Conservation (phyloP, 2,113 vertebrate genomes). For the Circaetus gallicus region DNA sequence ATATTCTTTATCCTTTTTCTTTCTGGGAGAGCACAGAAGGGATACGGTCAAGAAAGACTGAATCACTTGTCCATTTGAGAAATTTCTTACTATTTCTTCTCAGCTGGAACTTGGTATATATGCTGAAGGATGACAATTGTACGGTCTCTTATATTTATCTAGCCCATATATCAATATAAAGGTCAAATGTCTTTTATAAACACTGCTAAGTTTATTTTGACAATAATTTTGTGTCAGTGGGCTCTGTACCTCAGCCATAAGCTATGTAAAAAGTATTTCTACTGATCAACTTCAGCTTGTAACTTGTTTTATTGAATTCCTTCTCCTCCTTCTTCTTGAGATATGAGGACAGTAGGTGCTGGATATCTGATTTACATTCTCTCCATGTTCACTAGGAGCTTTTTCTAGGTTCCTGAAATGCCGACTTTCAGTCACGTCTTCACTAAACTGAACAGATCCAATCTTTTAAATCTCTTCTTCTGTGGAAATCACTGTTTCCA, state of each 20-base stretch:
- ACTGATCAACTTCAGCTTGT: background rate
- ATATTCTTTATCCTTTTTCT: background rate
- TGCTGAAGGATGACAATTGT: background rate
- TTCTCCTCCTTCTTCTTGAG: background rate
- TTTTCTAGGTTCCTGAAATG: background rate
- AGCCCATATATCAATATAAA: background rate
- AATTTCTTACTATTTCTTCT: background rate
- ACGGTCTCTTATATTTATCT: background rate
- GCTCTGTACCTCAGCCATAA: background rate
- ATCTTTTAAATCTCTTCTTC: background rate
- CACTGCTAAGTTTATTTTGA: background rate
- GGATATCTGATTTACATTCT: background rate
- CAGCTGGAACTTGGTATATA: background rate
- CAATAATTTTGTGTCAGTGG: background rate
- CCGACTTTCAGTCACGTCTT: background rate
- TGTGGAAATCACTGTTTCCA: background rate
- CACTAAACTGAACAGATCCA: background rate
- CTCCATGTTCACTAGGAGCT: background rate
- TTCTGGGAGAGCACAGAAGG: background rate
- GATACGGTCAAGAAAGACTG: background rate
- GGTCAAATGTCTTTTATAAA: background rate
- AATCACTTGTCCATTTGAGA: background rate
- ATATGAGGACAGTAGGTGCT: background rate
- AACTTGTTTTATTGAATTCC: background rate
- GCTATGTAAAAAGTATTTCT: background rate